Base-by-base conservation (phyloP, 2,113 vertebrate species). In the Rostratula benghalensis region DNA sequence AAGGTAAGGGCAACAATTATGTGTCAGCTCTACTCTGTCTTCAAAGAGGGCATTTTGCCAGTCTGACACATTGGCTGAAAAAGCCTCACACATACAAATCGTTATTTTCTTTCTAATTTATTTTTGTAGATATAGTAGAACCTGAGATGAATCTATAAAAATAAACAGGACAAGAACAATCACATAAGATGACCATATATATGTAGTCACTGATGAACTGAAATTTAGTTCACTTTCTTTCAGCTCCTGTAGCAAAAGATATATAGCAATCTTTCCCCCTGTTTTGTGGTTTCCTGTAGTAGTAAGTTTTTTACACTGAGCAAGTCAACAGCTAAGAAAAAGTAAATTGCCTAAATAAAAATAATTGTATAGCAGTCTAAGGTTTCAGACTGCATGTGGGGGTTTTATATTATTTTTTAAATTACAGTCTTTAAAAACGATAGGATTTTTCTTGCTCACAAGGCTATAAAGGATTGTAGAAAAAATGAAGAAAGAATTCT, bases 1-100 rank as follows among this genome's bases (percentile, higher is more conserved):
- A 97, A 97, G 94, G 87, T 97, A 97, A 98, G 95, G 78, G 96
- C 96, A 98, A 96, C 95, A 97, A 97, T 98, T 97, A 94, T 82
- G 67, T 97, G 96, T 97, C 97, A 97, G 85, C 35, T 97, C 83
- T 67, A 77, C 87, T 97, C 93, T 90, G 53, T 89, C 97, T 97
- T 97, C 94, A 96, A 92, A 97, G 90, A 94, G 75, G 91, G 68
- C 64, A 93, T 96, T 97, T 97, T 97, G 85, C 96, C 78, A 96
- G 46, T 43, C 74, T 97, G 94, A 96, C 89, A 94, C 28, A 54
- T 74, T 21, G 93, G 63, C 53, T 89, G 93, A 87, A 95, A 95
- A 97, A 92, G 37, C 6, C 35, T 84, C 48, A 95, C 70, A 80
- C 2, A 2, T 76, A 94, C 33, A 92, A 81, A 95, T 94, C 60